Conservation (phyloP, 2,113 vertebrate species). For the Amphiprion ocellaris region DNA sequence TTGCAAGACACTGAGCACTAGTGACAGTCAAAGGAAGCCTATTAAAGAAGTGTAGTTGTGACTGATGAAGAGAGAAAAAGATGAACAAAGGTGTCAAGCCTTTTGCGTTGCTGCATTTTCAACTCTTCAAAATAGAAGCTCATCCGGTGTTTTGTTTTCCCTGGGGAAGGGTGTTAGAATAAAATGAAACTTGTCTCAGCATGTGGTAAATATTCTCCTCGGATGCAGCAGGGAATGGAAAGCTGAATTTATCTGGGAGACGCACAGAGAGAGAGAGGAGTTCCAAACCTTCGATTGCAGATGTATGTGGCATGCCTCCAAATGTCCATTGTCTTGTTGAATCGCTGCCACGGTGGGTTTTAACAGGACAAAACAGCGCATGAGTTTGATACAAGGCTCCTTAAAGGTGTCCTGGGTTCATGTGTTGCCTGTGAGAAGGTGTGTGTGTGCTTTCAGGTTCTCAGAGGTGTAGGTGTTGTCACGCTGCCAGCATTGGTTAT, state of each 20-base stretch:
- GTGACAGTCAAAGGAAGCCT: conserved; percentile 70
- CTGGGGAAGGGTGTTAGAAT: conserved; percentile 61
- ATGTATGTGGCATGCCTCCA: conserved; percentile 49
- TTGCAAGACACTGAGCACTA: conserved; percentile 49
- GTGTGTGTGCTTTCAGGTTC: conserved; percentile 50
- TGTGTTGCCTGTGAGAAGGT: conserved; percentile 7
- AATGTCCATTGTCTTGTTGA: conserved; percentile 52
- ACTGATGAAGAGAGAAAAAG: conserved; percentile 61
- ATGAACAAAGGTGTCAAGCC: conserved; percentile 70
- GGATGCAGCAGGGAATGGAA: conserved; percentile 50
- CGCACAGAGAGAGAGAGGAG: conserved; percentile 7
- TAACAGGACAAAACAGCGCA: conserved; percentile 1
- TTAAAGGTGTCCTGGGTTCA: conserved; percentile 31
- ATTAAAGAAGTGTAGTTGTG: conserved; percentile 50
- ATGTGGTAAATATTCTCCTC: conserved; percentile 70
- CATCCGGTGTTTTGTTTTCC: conserved; percentile 74
- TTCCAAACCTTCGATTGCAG: conserved; percentile 33
- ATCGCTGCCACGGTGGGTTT: not conserved
- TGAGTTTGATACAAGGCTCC: conserved; percentile 16
- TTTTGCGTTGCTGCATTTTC: conserved; percentile 59
- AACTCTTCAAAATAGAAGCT: conserved; percentile 69
- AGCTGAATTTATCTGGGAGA: conserved; percentile 41
- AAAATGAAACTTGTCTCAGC: conserved; percentile 78
- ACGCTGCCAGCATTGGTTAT: conserved; percentile 77
- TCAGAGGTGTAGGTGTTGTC: conserved; percentile 70